Evolutionary conservation across 2,888 invertebrate genomes (phyloP).

Genomic region (Phytoseiulus persimilis): DNA sequence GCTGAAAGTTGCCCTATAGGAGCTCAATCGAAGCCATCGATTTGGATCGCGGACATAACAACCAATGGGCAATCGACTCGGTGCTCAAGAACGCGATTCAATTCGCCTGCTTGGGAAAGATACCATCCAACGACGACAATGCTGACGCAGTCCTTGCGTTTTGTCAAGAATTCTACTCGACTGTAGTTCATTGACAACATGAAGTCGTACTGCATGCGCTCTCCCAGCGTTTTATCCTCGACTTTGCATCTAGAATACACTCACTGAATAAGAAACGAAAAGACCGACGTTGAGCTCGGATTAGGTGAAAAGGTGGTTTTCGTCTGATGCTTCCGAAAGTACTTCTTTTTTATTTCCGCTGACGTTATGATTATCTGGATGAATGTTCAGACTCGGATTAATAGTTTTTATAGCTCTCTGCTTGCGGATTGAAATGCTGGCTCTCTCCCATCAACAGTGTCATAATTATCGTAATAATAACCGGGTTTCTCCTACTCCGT

Average conservation of each 20-base stretch:
- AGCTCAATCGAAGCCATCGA: background rate
- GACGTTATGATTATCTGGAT: background rate
- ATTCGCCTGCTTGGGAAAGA: too few species aligned
- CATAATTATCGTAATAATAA: background rate
- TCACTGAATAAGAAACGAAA: background rate
- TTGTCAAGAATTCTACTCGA: background rate
- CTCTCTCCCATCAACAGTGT: background rate
- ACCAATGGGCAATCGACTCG: too few species aligned
- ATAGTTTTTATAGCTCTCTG: background rate
- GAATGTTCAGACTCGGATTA: background rate
- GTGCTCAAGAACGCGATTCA: too few species aligned
- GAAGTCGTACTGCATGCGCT: background rate
- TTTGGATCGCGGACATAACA: too few species aligned
- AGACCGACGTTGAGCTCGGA: background rate
- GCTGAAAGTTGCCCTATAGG: background rate
- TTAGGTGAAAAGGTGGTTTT: background rate
- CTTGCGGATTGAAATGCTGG: background rate
- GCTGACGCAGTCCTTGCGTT: background rate
- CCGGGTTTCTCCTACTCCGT: background rate
- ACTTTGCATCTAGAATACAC: background rate
- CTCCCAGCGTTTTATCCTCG: background rate
- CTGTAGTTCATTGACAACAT: background rate
- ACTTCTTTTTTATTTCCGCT: background rate
- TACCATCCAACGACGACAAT: background rate
- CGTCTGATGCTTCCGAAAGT: background rate